These are phyloP conservation scores for Irena cyanogastra DNA, from an alignment of 2,113 vertebrate species.

Conservation along the genomic window DNA sequence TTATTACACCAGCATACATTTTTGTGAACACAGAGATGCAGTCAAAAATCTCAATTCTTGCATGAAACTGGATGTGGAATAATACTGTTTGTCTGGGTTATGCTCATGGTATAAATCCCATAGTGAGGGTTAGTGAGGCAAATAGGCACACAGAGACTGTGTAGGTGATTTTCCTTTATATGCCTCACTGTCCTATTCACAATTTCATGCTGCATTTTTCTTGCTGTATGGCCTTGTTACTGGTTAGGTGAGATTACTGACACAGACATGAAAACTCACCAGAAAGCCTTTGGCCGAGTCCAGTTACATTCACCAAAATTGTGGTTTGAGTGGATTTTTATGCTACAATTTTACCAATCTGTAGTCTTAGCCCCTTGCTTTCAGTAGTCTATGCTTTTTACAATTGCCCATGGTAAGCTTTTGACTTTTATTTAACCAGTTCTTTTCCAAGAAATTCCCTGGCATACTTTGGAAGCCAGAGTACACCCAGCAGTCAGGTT, in stretches of 20 bases:
- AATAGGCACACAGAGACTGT: not conserved
- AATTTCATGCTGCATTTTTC: conserved; percentile 9
- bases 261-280: not conserved
- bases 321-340: not conserved
- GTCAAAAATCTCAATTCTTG: not conserved
- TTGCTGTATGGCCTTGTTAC: not conserved
- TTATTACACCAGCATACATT: not conserved
- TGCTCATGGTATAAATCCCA: not conserved
- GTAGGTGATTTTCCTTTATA: not conserved
- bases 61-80: conserved; percentile 3
- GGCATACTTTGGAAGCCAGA: not conserved
- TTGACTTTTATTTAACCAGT: not conserved
- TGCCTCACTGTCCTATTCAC: not conserved
- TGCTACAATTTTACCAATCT: not conserved
- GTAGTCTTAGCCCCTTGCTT: not conserved
- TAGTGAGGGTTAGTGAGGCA: not conserved
- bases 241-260: not conserved
- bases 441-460: not conserved
- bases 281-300: not conserved
- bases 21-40: not conserved
- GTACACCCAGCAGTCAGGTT: not conserved
- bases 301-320: not conserved
- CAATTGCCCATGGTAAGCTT: not conserved
- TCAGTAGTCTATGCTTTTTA: not conserved
- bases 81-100: conserved; percentile 23